A percentile compares a stretch with the other conserved stretches of the same genome.
Evolutionary conservation across 1,140 invertebrate genomes (phyloP).

Genomic region (Drosophila suzukii): DNA sequence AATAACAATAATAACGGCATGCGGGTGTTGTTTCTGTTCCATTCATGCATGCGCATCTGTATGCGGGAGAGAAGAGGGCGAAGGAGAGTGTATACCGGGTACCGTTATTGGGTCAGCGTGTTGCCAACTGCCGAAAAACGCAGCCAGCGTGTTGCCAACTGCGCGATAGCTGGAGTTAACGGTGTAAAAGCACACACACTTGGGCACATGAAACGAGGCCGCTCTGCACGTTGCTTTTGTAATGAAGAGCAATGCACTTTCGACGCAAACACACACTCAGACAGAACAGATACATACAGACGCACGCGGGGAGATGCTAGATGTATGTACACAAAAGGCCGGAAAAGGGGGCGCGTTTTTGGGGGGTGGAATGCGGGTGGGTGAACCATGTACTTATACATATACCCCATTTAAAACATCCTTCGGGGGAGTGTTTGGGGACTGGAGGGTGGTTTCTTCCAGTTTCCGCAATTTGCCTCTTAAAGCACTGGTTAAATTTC

Average conservation of each 20-base stretch:
- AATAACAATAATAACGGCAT: conserved; percentile 54
- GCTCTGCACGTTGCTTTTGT: conserved; percentile 60
- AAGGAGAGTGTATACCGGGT: conserved; percentile 24
- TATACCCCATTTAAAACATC: conserved; percentile 48
- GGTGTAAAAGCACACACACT: conserved; percentile 61
- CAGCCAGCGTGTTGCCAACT: conserved; percentile 70
- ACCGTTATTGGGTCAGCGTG: conserved; percentile 79
- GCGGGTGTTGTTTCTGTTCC: conserved; percentile 50
- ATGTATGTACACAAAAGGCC: conserved; percentile 54
- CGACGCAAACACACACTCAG: conserved; percentile 18
- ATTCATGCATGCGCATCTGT: conserved; percentile 54
- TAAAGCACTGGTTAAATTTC: conserved; percentile 68
- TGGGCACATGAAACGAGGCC: conserved; percentile 65
- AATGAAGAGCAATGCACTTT: conserved; percentile 76
- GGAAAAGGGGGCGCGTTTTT: conserved; percentile 68
- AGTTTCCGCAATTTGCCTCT: conserved; percentile 51
- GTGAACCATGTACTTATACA: conserved; percentile 5
- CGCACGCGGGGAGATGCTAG: conserved; percentile 49
- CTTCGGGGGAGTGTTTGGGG: conserved; percentile 37
- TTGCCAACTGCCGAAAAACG: conserved; percentile 62
- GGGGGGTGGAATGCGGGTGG: conserved; percentile 57
- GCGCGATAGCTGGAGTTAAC: conserved; percentile 44
- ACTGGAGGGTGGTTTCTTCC: conserved; percentile 62
- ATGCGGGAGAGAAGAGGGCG: conserved; percentile 1
- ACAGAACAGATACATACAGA: conserved; percentile 41